Conservation (phyloP, 1,140 invertebrate species). For the Bombus polaris region DNA sequence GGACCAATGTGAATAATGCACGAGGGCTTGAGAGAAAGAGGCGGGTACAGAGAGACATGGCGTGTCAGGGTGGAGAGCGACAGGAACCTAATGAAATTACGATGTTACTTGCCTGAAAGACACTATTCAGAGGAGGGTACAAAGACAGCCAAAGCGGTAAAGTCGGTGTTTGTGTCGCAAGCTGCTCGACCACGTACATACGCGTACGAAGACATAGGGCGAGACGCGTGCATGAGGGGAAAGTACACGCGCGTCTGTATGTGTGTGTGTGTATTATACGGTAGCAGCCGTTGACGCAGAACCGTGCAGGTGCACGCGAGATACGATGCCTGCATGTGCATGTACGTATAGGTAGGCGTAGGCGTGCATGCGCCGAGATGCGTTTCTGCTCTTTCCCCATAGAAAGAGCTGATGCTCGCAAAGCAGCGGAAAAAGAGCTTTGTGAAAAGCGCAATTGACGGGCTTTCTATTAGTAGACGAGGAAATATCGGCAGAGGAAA, state of each 20-base stretch:
- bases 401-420: slow-evolving; percentile 52
- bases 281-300: slow-evolving; percentile 26
- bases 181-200: not conserved
- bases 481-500: slow-evolving; percentile 53
- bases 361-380: slow-evolving; percentile 22
- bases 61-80: slow-evolving; percentile 5
- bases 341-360: not conserved
- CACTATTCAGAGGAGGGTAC: slow-evolving; percentile 38
- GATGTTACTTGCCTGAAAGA: slow-evolving; percentile 65
- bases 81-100: slow-evolving; percentile 63
- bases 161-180: slow-evolving; percentile 48
- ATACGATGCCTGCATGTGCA: not conserved
- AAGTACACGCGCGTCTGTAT: not conserved
- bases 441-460: slow-evolving; percentile 71
- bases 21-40: not conserved
- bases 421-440: slow-evolving; percentile 60
- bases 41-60: not conserved
- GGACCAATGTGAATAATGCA: not conserved
- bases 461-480: slow-evolving; percentile 68
- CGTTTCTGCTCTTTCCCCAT: slow-evolving; percentile 44
- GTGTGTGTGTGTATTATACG: not conserved
- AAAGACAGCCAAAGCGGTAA: slow-evolving; percentile 43
- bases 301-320: not conserved
- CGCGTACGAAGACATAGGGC: too few relatives aligned
- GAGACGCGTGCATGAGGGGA: not conserved